Base-by-base conservation (phyloP, 2,797 vertebrate genomes). In the Tapera naevia region DNA sequence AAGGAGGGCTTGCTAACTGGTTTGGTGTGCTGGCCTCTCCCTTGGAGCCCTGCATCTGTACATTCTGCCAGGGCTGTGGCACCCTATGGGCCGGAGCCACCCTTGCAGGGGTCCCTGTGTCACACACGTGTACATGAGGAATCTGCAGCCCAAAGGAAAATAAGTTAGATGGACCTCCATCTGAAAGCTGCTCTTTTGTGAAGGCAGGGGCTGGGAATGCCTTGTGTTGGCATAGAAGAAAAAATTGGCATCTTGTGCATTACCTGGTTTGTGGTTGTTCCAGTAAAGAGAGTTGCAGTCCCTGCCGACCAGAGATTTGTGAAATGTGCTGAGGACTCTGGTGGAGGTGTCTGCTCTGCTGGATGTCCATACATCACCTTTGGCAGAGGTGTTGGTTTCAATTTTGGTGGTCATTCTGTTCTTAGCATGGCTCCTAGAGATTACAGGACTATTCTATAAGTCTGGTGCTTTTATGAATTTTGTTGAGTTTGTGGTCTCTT, bases 121-220 rank as follows among this genome's bases (percentile, higher is more conserved):
- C 37, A 19, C 18, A 6, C 5, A 10, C 1, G 0, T 11, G 10
- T 48, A 13, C 0, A 0, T 41, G 75, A 62, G 41, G 35, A 60
- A 39, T 32, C 35, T 45, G 32, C 62, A 71, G 51, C 41, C 35
- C n/a, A 35, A 54, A 70, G 28, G 28, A 30, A 43, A 43, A 32
- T 0, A 2, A 76, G n/a, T 66, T 23, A 23, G 37, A 7, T 1
- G 2, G 53, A 46, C n/a, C n/a, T 80, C 67, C 22, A 11, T 10
- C 35, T 72, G 54, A 43, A 69, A 69, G 57, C 24, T 41, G 33
- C 39, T 35, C n/a, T 58, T 54, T 28, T 0, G 1, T 41, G 45
- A 61, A 61, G 57, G 35, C n/a, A 22, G 37, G 24, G 18, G 17
- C 14, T 30, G 32, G 17, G 24, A 22, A 7, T 61, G 48, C 4